phyloP scores from a whole-genome alignment of 2,888 invertebrate genomes.

The Drosophila formosana region DNA sequence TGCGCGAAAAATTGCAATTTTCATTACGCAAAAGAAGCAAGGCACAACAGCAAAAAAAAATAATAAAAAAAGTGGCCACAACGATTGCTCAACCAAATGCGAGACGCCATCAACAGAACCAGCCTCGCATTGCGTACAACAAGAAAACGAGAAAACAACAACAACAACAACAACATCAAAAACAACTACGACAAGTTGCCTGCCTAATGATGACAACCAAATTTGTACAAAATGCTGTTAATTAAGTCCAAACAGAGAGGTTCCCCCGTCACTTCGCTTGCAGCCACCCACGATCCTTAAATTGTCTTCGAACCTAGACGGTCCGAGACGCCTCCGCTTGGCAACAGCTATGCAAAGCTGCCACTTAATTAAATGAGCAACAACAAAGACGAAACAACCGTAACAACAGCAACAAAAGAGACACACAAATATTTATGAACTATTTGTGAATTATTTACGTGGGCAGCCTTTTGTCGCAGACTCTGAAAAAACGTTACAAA shows the following conservation, averaged over 20 bases:
- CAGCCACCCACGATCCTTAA: conserved; percentile 65
- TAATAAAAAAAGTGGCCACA: conserved; percentile 10
- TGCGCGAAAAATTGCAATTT: conserved; percentile 37
- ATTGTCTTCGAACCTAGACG: conserved; percentile 21
- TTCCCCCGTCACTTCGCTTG: neutral
- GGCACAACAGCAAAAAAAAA: neutral
- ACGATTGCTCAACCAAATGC: conserved; percentile 36
- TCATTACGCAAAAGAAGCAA: conserved; percentile 48
- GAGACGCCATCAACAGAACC: conserved; percentile 27
- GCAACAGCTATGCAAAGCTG: neutral
- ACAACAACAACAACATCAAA: conserved; percentile 1
- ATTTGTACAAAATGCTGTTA: conserved; percentile 47
- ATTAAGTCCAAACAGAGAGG: conserved; percentile 44
- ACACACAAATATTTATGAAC: conserved; percentile 57
- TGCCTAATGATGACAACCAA: conserved; percentile 53
- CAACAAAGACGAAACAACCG: conserved; percentile 2
- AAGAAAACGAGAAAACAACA: neutral
- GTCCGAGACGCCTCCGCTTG: conserved; percentile 33
- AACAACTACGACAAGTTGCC: conserved; percentile 6
- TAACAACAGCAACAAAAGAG: conserved; percentile 17
- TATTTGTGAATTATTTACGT: conserved; percentile 42
- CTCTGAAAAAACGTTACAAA: conserved; percentile 7
- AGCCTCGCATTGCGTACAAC: conserved; percentile 13
- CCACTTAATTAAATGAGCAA: conserved; percentile 53
- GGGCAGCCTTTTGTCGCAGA: conserved; percentile 31